Percentiles rank a stretch among this genome's conserved stretches.
Evolutionary conservation across 2,113 vertebrate species (phyloP).

Genomic region (Datnioides undecimradiatus): DNA sequence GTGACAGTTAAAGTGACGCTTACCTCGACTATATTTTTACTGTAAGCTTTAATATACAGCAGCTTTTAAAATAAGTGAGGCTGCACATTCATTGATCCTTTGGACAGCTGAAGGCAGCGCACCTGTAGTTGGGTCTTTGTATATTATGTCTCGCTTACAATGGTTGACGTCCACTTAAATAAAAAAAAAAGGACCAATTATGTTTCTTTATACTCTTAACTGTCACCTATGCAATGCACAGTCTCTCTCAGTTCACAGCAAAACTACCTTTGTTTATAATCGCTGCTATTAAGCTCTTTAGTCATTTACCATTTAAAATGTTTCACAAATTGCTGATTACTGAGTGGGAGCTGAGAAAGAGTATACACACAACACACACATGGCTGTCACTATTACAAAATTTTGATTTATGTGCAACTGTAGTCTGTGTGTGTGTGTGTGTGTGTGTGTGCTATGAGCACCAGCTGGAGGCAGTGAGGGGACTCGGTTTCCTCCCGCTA

Average conservation of each 20-base stretch:
- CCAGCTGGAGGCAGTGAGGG: constrained; percentile 61
- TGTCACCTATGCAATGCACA: background rate
- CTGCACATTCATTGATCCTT: background rate
- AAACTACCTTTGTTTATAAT: background rate
- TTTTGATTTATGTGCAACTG: constrained; percentile 28
- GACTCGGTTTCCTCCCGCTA: constrained; percentile 23
- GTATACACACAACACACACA: background rate
- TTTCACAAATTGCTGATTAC: constrained; percentile 38
- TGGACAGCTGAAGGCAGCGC: background rate
- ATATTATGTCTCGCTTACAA: background rate
- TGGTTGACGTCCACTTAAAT: background rate
- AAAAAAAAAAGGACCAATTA: background rate
- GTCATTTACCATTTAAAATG: constrained; percentile 11
- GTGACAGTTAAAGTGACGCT: constrained; percentile 18
- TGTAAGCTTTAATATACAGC: constrained; percentile 5
- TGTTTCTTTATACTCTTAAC: background rate
- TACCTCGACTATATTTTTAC: constrained; percentile 9
- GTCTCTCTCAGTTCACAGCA: background rate
- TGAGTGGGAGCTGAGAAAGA: constrained; percentile 20
- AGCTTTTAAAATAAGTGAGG: constrained; percentile 11
- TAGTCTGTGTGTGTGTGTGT: constrained; percentile 8
- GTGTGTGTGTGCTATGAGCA: constrained; percentile 28
- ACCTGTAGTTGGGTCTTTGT: background rate
- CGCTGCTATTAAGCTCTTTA: background rate
- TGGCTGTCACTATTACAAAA: background rate